Evolutionary conservation across 2,888 invertebrate species (phyloP).

Genomic region (Synanthedon andrenaeformis): DNA sequence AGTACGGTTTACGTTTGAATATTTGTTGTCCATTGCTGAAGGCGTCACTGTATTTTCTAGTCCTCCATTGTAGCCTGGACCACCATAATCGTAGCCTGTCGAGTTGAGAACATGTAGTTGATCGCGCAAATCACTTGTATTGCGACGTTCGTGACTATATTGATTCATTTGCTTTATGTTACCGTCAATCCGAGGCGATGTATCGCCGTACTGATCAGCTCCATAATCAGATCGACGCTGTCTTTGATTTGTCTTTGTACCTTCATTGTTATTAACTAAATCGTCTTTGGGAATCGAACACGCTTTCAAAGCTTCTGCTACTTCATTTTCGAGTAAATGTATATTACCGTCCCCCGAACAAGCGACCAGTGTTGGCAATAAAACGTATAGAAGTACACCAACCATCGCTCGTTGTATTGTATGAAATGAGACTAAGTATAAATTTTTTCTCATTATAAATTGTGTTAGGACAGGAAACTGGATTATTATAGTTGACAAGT

Average conservation of each 20-base stretch:
- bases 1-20: conserved; percentile 19
- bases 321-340: conserved; percentile 49
- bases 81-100: conserved; percentile 33
- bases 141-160: conserved; percentile 40
- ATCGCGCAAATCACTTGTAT: conserved; percentile 25
- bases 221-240: conserved; percentile 20
- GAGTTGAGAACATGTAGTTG: conserved; percentile 34
- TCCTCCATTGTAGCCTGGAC: conserved; percentile 23
- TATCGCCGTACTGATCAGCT: conserved; percentile 7
- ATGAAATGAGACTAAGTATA: not conserved
- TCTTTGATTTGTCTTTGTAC: conserved; percentile 11
- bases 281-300: conserved; percentile 23
- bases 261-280: conserved; percentile 9
- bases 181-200: conserved; percentile 31
- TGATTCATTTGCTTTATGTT: conserved; percentile 23
- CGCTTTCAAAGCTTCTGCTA: conserved; percentile 38
- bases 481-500: conserved; percentile 32
- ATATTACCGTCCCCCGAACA: conserved; percentile 52
- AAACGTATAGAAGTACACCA: conserved; percentile 15
- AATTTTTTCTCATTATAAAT: conserved; percentile 22
- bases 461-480: conserved; percentile 29
- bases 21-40: conserved; percentile 12
- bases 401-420: not conserved
- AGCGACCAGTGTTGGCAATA: conserved; percentile 28
- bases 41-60: conserved; percentile 22